Conservation (phyloP, 2,113 vertebrate genomes). For the Plecturocebus donacophilus region DNA sequence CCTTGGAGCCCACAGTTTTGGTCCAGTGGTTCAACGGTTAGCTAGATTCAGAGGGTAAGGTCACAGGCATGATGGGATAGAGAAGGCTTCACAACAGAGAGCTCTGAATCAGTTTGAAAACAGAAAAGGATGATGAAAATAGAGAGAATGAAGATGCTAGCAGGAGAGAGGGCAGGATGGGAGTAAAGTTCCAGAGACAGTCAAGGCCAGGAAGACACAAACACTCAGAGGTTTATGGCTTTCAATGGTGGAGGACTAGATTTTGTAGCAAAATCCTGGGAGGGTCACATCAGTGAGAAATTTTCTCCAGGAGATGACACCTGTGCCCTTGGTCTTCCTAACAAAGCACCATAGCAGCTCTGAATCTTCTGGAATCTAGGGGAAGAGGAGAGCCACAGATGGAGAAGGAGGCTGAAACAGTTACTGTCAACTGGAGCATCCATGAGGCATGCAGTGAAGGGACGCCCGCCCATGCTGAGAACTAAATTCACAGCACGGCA, state of each 20-base stretch:
- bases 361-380: neutral
- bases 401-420: neutral
- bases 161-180: neutral
- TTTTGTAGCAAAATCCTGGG: neutral
- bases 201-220: neutral
- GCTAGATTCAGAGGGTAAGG: neutral
- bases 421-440: neutral
- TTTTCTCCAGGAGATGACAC: accelerated
- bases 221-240: neutral
- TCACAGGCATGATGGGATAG: too few relatives aligned
- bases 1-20: too few relatives aligned
- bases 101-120: neutral
- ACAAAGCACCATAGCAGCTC: accelerated
- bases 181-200: neutral
- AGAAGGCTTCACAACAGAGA: neutral
- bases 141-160: neutral
- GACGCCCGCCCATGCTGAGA: accelerated
- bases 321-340: neutral
- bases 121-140: neutral
- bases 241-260: neutral
- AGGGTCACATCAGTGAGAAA: neutral
- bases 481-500: too few relatives aligned
- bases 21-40: accelerated
- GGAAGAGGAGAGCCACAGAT: too few relatives aligned
- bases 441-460: accelerated